Evolutionary conservation across 2,888 invertebrate species (phyloP), one percentile per base, ranked within the genome.

Genomic region (Orthosia gothica): DNA sequence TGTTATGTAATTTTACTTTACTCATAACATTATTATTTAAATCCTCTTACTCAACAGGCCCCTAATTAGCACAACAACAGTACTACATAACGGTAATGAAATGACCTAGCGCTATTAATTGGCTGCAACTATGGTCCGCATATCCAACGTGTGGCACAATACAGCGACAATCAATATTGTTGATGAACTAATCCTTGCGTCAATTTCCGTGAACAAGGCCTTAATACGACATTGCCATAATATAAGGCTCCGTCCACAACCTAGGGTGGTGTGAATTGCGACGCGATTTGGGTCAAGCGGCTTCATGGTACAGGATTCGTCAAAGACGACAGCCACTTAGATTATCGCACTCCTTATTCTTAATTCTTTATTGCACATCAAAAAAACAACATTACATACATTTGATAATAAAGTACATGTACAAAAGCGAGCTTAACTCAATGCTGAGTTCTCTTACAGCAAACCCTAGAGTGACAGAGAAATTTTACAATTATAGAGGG

Each of bases 131-230:
- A 50, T 66, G 64, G 47, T 32, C 20, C 16, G 23, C 12, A 23
- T 63, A 50, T 49, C 9, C 18, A 61, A 54, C 54, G 18, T 67
- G 59, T 50, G 63, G 20, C 18, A 54, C 63, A 70, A 65, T 74
- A 68, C 57, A 26, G 23, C 20, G 65, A 73, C 67, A 80, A 83
- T 87, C 80, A 82, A 84, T 81, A 85, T 81, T 75, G 76, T 79
- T 75, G 75, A 81, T 79, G 76, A 72, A 76, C 71, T 87, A 87
- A 86, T 84, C 72, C 82, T 67, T 76, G 69, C 70, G 78, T 79
- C 76, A 86, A 85, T 76, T 83, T 77, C 65, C 68, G 68, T 62
- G 52, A 68, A 78, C 86, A 81, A 67, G 74, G 54, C 49, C 59
- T 26, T 72, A 79, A 70, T 73, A 80, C 61, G 26, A 75, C 45